phyloP scores from a whole-genome alignment of 2,888 invertebrate species.

The Platycheirus rosarum region DNA sequence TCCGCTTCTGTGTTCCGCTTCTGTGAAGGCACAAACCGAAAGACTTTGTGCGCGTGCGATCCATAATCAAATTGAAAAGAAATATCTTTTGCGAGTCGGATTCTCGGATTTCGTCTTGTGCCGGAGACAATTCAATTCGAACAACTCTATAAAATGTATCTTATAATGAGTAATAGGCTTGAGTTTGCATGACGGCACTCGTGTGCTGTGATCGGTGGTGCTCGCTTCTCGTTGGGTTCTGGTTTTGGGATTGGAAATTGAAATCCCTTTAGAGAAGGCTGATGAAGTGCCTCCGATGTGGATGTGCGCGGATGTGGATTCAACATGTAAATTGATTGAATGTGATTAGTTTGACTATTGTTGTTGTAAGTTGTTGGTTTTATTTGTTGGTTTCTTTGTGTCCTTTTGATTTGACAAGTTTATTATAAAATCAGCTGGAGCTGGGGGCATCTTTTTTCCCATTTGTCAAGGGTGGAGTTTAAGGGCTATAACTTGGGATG shows the following conservation, averaged over 20 bases:
- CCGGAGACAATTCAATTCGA: slow-evolving; percentile 67
- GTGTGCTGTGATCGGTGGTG: slow-evolving; percentile 52
- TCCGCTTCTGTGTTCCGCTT: slow-evolving; percentile 48
- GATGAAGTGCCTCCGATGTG: no score
- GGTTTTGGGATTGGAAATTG: neutral
- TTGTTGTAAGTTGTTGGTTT: slow-evolving; percentile 25
- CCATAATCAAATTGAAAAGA: slow-evolving; percentile 70
- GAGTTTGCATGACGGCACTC: slow-evolving; percentile 60
- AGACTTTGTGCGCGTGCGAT: slow-evolving; percentile 60
- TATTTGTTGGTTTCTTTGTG: slow-evolving; percentile 8
- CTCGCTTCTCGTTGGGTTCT: slow-evolving; percentile 25
- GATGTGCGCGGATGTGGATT: slow-evolving; percentile 34
- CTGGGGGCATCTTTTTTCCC: no score
- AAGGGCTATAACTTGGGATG: no score
- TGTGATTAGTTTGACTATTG: slow-evolving; percentile 49
- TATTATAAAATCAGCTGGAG: slow-evolving; percentile 47
- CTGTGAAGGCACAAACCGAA: slow-evolving; percentile 12
- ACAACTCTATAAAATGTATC: slow-evolving; percentile 73
- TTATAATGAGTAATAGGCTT: slow-evolving; percentile 73
- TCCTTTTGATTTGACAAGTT: slow-evolving; percentile 45
- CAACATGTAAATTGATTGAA: slow-evolving; percentile 67
- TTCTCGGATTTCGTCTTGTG: slow-evolving; percentile 28
- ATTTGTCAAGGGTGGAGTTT: no score
- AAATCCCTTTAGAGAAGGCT: slow-evolving; percentile 3
- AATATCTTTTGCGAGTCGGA: slow-evolving; percentile 35